Base-by-base conservation (phyloP, 2,113 vertebrate species). In the Colaptes auratus region DNA sequence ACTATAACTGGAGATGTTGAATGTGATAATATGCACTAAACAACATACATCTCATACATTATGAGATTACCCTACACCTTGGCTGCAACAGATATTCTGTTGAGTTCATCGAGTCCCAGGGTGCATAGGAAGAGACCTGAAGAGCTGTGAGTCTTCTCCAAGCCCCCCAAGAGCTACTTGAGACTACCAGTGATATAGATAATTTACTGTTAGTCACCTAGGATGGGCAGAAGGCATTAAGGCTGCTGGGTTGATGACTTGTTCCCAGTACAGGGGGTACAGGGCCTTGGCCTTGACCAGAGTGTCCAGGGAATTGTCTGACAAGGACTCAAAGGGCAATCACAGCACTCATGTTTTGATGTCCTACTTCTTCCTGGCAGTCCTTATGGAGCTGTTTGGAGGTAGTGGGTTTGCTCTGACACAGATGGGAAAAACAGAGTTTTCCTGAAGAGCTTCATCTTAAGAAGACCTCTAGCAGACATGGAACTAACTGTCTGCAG, bases 1-100 rank as follows among this genome's bases (percentile, higher is more conserved):
- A 90, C 53, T 95, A 15, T 14, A 81, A 76, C 90, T 72, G 93
- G 90, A 97, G 96, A 96, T 96, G 90, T 83, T 1, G 2, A 96
- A 82, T 0, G 0, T 76, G 95, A 97, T 96, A 94, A 91, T 65
- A 69, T 39, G 33, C 61, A 83, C 91, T 69, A 50, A 91, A 84
- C 39, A 89, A 88, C 70, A 42, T 14, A 75, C n/a, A n/a, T n/a
- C n/a, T n/a, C n/a, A n/a, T n/a, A n/a, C n/a, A n/a, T n/a, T 94
- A 97, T 84, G 93, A 82, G 86, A 78, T 81, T 95, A 30, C 27
- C 35, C 55, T 86, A 65, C 39, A 88, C 50, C 11, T 91, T 71
- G 63, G 59, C 69, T 93, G 88, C 42, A 88, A 90, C 18, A 65
- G 6, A 11, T 39, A 39, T 39, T 39, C 39, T 39, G 39, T 10